Evolutionary conservation across 2,113 vertebrate genomes (phyloP).

Genomic region (Etheostoma cragini): DNA sequence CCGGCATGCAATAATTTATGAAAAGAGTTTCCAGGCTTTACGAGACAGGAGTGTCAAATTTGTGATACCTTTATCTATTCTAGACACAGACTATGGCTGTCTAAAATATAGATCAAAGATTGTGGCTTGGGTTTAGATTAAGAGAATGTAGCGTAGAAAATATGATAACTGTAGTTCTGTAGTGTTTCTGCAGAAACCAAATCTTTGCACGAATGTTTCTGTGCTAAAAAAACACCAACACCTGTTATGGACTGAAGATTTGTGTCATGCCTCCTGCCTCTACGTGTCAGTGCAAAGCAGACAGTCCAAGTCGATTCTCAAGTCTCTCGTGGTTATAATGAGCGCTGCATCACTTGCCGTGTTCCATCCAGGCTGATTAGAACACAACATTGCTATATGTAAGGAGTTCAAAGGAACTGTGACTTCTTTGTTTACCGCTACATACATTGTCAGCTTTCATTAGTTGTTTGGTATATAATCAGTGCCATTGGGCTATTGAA

Average conservation of each 20-base stretch:
- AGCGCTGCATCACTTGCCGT: too few species aligned
- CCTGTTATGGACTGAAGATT: neutral
- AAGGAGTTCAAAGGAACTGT: too few species aligned
- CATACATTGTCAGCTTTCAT: too few species aligned
- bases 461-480: too few species aligned
- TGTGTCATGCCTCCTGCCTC: constrained; percentile 14
- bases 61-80: constrained; percentile 74
- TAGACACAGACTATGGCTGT: constrained; percentile 61
- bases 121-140: constrained; percentile 58
- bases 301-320: neutral
- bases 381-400: too few species aligned
- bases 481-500: too few species aligned
- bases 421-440: too few species aligned
- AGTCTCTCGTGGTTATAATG: too few species aligned
- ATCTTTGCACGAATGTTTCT: neutral
- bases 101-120: constrained; percentile 77
- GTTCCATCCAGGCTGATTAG: too few species aligned
- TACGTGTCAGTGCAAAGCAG: constrained; percentile 34
- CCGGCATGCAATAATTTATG: constrained; percentile 75
- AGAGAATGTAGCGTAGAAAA: constrained; percentile 31
- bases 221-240: neutral
- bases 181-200: neutral
- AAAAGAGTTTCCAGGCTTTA: constrained; percentile 72
- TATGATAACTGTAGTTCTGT: neutral
- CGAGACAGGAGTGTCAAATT: constrained; percentile 72